Evolutionary conservation across 2,797 vertebrate species (phyloP), one percentile per base, ranked within the genome.

Genomic region (Anisognathus igniventris): DNA sequence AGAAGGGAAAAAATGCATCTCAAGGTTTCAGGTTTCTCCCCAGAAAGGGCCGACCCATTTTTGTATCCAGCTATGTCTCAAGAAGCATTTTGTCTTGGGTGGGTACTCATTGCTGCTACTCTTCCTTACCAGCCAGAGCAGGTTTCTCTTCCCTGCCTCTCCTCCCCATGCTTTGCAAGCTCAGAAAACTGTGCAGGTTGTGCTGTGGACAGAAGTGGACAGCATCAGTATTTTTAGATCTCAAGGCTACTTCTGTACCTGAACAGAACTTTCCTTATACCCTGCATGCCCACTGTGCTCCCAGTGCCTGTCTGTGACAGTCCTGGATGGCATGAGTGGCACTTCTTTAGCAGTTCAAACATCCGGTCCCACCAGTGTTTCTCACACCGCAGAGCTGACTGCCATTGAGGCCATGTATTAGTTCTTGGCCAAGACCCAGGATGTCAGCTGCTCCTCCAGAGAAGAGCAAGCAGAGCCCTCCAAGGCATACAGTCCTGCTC

Each of bases 391-490:
- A 3, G 62, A 62, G 50, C 28, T 54, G 73, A 33, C 61, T 50
- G 85, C 54, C 76, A 68, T 3, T 45, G 48, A 94, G 67, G 47
- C 18, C 2, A 50, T 22, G 61, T 50, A 77, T 86, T 78, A 77
- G 60, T 4, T 86, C 73, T 93, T 93, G 88, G 95, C 88, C 57
- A 61, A 74, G 53, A 40, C 86, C 90, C 94, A 92, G 80, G 48
- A 56, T 0, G 0, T 77, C 92, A 95, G 74, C 88, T 96, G 90
- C 71, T 90, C 31, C 74, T 74, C 68, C 83, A 68, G 73, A 94
- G 80, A 50, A 42, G 67, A 85, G 71, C 64, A 87, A 64, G 84
- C 84, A 87, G 71, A 93, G 67, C 53, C 74, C 90, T 93, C 44
- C 23, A 27, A 87, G 88, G 86, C 90, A 90, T 64, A 62, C 27